Conservation (phyloP, 2,113 vertebrate genomes). For the Caloenas nicobarica region DNA sequence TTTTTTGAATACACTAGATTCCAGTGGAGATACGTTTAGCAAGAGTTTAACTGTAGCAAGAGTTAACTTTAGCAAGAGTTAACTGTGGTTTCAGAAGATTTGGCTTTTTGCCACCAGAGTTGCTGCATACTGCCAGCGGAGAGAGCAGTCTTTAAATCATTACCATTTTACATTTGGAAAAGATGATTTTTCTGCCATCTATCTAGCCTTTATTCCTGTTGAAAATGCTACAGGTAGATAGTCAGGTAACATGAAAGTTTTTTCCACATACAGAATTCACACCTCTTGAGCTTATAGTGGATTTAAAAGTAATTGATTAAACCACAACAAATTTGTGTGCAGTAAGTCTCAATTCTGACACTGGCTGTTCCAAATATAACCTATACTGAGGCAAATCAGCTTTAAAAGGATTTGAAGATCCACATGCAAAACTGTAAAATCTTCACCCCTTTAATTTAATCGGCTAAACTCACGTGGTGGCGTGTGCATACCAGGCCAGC, state of each 20-base stretch:
- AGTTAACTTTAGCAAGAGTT: neutral
- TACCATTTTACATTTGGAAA: neutral
- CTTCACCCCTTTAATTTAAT: neutral
- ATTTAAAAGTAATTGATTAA: neutral
- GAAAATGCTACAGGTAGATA: neutral
- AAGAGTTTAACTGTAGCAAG: neutral
- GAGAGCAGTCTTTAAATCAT: neutral
- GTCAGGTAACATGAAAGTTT: neutral
- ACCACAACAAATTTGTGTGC: neutral
- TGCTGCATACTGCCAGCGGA: neutral
- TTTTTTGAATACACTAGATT: neutral
- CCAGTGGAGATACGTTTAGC: neutral
- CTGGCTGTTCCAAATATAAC: neutral
- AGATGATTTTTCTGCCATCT: neutral
- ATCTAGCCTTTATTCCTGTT: neutral
- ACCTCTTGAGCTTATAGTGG: neutral
- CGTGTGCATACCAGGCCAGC: neutral
- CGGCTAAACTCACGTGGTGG: neutral
- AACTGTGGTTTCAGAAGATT: neutral
- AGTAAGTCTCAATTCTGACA: neutral
- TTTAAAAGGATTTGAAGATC: neutral
- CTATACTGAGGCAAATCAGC: neutral
- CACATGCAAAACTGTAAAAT: neutral
- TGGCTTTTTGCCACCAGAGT: constrained; percentile 12
- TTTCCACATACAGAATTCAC: neutral